Evolutionary conservation across 2,888 invertebrate genomes (phyloP).

Genomic region (Microplitis manilae): DNA sequence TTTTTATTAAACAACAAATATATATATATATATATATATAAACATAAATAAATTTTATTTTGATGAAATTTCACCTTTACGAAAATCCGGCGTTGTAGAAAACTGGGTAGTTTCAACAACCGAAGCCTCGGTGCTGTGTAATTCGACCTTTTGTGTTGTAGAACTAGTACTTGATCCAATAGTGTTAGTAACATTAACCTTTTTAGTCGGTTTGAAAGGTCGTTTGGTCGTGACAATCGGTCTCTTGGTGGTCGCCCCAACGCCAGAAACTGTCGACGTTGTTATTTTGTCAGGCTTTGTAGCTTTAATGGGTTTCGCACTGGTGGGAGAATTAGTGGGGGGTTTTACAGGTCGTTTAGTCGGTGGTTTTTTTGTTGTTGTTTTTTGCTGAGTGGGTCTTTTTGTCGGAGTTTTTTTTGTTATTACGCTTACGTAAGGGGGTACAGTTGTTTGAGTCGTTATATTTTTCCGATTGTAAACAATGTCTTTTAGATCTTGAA

Average conservation of each 20-base stretch:
- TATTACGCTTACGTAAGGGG: too few species aligned
- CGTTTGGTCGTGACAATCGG: constrained; percentile 64
- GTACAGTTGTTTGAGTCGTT: constrained; percentile 52
- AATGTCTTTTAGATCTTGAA: constrained; percentile 85
- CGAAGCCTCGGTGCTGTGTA: constrained; percentile 5
- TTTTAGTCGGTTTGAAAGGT: constrained; percentile 68
- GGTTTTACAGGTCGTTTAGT: constrained; percentile 47
- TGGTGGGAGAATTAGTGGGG: constrained; percentile 21
- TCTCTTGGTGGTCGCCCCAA: constrained; percentile 56
- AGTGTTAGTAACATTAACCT: constrained; percentile 63
- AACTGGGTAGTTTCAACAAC: constrained; percentile 60
- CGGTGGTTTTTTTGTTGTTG: constrained; percentile 65
- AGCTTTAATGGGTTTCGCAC: constrained; percentile 41
- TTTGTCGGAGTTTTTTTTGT: constrained; percentile 56
- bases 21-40: constrained; percentile 3
- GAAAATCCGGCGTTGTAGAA: constrained; percentile 67
- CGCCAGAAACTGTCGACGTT: constrained; percentile 54
- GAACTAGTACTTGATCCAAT: constrained; percentile 54
- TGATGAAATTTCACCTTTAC: constrained; percentile 57
- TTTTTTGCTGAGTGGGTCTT: constrained; percentile 58
- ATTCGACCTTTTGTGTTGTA: constrained; percentile 58
- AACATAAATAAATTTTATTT: background rate
- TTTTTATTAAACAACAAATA: background rate
- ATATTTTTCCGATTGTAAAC: constrained; percentile 75
- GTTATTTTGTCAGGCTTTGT: constrained; percentile 54